Conservation (phyloP, 2,113 vertebrate genomes). For the Apistogramma diplotaenia region DNA sequence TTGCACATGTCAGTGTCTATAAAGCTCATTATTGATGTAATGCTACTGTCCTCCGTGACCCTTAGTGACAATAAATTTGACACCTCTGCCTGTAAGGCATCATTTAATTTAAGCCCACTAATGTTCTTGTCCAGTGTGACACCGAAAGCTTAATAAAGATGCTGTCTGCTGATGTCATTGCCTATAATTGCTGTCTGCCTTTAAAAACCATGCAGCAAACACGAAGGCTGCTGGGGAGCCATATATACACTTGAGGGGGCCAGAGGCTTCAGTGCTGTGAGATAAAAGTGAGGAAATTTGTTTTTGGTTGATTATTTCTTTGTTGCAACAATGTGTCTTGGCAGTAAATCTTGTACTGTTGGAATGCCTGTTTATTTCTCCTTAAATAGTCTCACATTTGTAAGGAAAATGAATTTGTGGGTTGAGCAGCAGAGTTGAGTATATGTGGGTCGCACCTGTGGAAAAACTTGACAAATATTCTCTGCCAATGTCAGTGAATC, state of each 20-base stretch:
- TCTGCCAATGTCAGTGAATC: too few relatives aligned
- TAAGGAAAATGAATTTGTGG: too few relatives aligned
- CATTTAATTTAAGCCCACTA: slow-evolving; percentile 13
- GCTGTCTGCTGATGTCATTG: background rate
- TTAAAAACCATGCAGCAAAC: background rate
- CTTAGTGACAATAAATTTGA: background rate
- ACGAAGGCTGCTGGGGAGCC: background rate
- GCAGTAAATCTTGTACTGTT: too few relatives aligned
- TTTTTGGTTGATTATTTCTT: too few relatives aligned
- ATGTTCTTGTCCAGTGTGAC: background rate
- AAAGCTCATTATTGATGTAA: background rate
- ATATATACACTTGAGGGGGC: fast-evolving
- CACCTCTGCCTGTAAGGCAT: background rate
- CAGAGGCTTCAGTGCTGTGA: too few relatives aligned
- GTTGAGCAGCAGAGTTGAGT: too few relatives aligned
- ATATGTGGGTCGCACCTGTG: too few relatives aligned
- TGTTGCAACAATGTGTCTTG: too few relatives aligned
- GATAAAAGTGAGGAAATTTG: too few relatives aligned
- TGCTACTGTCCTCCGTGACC: background rate
- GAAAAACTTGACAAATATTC: too few relatives aligned
- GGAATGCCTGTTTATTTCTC: too few relatives aligned
- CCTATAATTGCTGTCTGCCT: background rate
- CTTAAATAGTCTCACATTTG: too few relatives aligned
- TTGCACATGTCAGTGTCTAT: background rate
- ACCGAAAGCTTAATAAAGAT: slow-evolving; percentile 7